Evolutionary conservation across 2,113 vertebrate genomes (phyloP), one percentile per base, ranked within the genome.

Genomic region (Hemiscyllium ocellatum): DNA sequence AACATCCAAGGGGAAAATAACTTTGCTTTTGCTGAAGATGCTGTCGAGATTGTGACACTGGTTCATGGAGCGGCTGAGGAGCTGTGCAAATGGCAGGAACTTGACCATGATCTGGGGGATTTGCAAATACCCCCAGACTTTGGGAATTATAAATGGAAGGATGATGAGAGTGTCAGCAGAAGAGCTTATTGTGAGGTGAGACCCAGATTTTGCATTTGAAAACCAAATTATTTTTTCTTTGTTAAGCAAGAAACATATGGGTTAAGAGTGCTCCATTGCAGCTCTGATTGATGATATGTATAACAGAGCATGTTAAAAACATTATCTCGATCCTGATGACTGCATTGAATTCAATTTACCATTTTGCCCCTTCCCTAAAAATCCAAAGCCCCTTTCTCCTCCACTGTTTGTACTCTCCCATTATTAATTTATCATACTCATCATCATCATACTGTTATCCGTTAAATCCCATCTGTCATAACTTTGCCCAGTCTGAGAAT

Each of bases 41-140:
- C 97, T 0, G 95, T 96, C 3, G 98, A 99, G 96, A 98, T 99
- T 52, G 98, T 99, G 96, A 97, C 97, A 95, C 97, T 99, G 97
- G 98, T 99, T 47, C 97, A 97, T 0, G 96, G 97, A 96, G 99
- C 98, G 78, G 97, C 98, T 70, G 97, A 97, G 96, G 98, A 99
- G 19, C 98, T 99, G 96, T 99, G 99, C 99, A 98, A 98, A n/a
- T 97, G 97, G 96, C 99, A 97, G 95, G n/a, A n/a, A n/a, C n/a
- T 98, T 96, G 98, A 98, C 95, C 97, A 78, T 0, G 97, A 98
- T 96, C 96, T 98, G 69, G 96, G 96, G 22, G 97, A 97, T 95
- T 95, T 97, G 97, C 96, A 96, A 96, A 90, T 98, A 97, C 96
- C 97, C 22, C 83, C 97, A 68, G 96, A 97, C 83, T 97, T 98